phyloP scores from a whole-genome alignment of 2,113 vertebrate species.

The Podarcis cretensis region DNA sequence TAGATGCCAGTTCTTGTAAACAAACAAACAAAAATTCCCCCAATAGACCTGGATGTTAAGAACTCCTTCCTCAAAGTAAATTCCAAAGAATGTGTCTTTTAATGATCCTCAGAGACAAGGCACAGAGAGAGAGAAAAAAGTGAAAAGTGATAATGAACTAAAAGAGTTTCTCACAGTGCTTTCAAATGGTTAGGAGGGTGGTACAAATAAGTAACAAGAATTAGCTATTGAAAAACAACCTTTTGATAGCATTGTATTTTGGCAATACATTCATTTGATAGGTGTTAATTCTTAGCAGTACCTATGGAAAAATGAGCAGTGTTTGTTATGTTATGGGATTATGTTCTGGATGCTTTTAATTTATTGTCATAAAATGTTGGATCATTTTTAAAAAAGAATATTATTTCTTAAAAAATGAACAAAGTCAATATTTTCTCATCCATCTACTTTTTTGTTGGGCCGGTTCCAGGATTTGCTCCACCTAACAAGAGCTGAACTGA shows the following conservation, averaged over 20 bases:
- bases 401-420: background rate
- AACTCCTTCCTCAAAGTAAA: background rate
- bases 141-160: background rate
- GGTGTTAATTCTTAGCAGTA: background rate
- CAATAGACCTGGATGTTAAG: background rate
- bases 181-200: slow-evolving; percentile 3
- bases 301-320: no score
- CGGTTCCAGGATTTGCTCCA: slow-evolving; percentile 78
- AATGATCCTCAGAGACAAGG: slow-evolving; percentile 25
- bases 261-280: background rate
- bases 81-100: background rate
- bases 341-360: no score
- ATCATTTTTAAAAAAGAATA: background rate
- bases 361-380: no score
- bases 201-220: background rate
- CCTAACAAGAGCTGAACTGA: slow-evolving; percentile 77
- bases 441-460: slow-evolving; percentile 37
- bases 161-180: background rate
- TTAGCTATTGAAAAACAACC: slow-evolving; percentile 14
- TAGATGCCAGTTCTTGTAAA: slow-evolving; percentile 38
- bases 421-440: background rate
- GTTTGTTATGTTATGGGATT: no score
- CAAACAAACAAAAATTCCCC: slow-evolving; percentile 4
- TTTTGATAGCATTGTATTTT: slow-evolving; percentile 15
- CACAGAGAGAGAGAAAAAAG: background rate